Base-by-base conservation (phyloP, 2,888 invertebrate genomes). In the Nemoura dubitans region DNA sequence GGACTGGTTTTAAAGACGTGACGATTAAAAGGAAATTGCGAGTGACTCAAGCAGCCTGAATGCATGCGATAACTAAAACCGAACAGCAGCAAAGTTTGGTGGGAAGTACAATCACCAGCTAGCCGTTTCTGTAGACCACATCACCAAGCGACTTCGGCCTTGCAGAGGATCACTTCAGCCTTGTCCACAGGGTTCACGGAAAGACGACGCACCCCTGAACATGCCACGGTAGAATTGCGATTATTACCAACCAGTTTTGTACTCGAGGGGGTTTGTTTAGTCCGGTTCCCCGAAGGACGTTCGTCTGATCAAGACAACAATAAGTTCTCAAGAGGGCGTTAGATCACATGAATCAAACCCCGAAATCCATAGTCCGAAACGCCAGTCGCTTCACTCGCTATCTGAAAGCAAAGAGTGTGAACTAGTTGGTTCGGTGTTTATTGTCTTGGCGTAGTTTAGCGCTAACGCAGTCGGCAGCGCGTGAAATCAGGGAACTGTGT, bases 81-180 rank as follows among this genome's bases (percentile, higher is more conserved):
- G 59, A 21, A 59, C 10, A 59, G 59, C 21, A 59, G 59, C 42
- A 76, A 84, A 89, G 89, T 90, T 90, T 90, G 91, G 90, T 90
- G 91, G 92, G 92, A 92, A 91, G 88, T 92, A 92, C 91, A 91
- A 88, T 76, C 36, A 93, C 93, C 94, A 94, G 94, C 93, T 93
- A 93, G 94, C 94, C 94, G 94, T 94, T 94, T 94, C 93, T 94
- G 94, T 94, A 92, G 94, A 93, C 94, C 94, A 92, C 92, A 92
- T 87, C 88, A 86, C 85, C 28, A 85, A 26, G 26, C 85, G 80
- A 78, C 87, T 86, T 87, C 83, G 80, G 78, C 86, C 87, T 42
- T 76, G 87, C 78, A 85, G 87, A 87, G 87, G 87, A 86, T 83
- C 26, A 30, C 10, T 14, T 86, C 27, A 7, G 36, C 28, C 84